Evolutionary conservation across 2,797 vertebrate species (phyloP), one percentile per base, ranked within the genome.

Genomic region (Fratercula arctica): DNA sequence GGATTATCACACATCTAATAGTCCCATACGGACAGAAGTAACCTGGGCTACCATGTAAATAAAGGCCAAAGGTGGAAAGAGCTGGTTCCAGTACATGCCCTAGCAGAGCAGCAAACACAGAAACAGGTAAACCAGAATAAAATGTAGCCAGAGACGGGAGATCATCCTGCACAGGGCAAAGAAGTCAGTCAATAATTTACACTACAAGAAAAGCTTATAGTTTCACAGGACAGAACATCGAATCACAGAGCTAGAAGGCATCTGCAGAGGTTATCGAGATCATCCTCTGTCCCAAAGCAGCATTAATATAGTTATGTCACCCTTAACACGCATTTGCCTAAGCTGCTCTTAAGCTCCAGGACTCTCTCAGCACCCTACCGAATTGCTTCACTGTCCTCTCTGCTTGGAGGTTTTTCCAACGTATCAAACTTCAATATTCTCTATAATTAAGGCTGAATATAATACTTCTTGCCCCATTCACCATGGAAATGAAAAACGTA

Each of bases 131-230:
- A 8, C 35, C 66, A 61, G 77, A 69, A 86, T 24, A 61, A 90
- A 74, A 83, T 4, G 26, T 5, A 69, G 75, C 61, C 57, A 75
- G 67, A 85, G 68, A 66, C 2, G 4, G 53, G 26, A 79, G 18
- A 80, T 56, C 69, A 48, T 41, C 57, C 74, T 73, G 69, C 37
- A 72, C 46, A 68, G 73, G 68, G 77, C 63, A 77, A 78, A 82
- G n/a, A 26, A 54, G 73, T 43, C 77, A 78, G 82, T 80, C 82
- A 90, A 87, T 83, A 83, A 89, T 87, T 92, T 76, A 92, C 50
- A 41, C 59, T 59, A 48, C 45, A 46, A 68, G 46, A 59, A 89
- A 80, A 67, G 11, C 17, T 87, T 51, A 35, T 21, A 45, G 31
- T 77, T 81, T 80, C 78, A 84, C 19, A 59, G 59, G 61, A 37